Evolutionary conservation across 2,113 vertebrate genomes (phyloP).

Genomic region (Myxocyprinus asiaticus): DNA sequence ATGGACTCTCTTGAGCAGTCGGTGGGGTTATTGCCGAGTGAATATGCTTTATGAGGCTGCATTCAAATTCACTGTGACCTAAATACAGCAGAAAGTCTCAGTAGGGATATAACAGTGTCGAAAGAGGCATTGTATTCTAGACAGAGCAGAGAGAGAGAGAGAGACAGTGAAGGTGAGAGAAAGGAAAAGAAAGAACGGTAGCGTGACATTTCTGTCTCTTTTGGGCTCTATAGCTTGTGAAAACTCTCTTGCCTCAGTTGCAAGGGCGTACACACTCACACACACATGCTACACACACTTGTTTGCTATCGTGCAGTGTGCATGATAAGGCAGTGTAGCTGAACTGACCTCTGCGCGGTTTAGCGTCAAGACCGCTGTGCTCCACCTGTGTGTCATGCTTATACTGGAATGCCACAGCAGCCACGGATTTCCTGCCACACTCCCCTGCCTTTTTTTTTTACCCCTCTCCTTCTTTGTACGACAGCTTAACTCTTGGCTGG

Average conservation of each 20-base stretch:
- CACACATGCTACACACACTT: constrained; percentile 37
- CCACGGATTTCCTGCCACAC: constrained; percentile 28
- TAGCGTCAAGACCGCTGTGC: constrained; percentile 41
- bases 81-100: constrained; percentile 17
- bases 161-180: constrained; percentile 34
- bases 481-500: constrained; percentile 39
- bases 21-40: background rate
- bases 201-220: constrained; percentile 45
- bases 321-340: background rate
- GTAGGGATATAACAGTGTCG: constrained; percentile 22
- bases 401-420: constrained; percentile 36
- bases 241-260: too few species aligned
- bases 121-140: constrained; percentile 37
- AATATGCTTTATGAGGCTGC: constrained; percentile 14
- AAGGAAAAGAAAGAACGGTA: constrained; percentile 28
- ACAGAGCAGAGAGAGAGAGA: constrained; percentile 20
- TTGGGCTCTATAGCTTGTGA: background rate
- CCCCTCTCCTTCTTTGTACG: constrained; percentile 25
- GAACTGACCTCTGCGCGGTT: constrained; percentile 25
- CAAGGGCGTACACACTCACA: constrained; percentile 18
- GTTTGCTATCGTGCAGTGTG: constrained; percentile 16
- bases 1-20: constrained; percentile 27
- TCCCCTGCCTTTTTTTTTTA: background rate
- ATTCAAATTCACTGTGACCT: constrained; percentile 37
- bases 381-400: constrained; percentile 50